Evolutionary conservation across 2,113 vertebrate genomes (phyloP), one percentile per base, ranked within the genome.

Genomic region (Agapornis roseicollis): DNA sequence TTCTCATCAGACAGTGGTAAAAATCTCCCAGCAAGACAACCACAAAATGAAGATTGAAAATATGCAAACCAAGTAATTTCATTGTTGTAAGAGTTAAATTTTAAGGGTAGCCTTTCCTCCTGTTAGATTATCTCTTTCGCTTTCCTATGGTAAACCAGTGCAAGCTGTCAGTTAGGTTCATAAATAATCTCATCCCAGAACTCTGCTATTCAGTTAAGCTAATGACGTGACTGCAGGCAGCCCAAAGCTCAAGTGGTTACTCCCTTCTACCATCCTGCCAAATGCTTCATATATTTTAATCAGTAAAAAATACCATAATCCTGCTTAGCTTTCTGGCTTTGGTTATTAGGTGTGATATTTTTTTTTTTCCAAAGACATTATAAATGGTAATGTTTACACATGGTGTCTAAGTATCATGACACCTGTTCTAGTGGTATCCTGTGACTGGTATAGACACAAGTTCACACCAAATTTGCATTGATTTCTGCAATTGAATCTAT

Each of bases 151-250:
- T 86, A 89, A 93, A 72, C 28, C 60, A 65, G 63, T 47, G 31
- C 46, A 94, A 47, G 50, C 61, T 86, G 47, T 74, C 89, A 96
- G 85, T 94, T 93, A 82, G 58, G 68, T 87, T 90, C 58, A 71
- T 58, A 80, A 93, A 88, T 85, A 89, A 91, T 56, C 80, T 78
- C 63, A 77, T 85, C 46, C 74, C 84, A 87, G 73, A 92, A 95
- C 37, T 88, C 46, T 93, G 86, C 58, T 86, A 23, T 70, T 73
- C 84, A 88, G 69, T 90, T 89, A 85, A 91, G 72, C 39, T 95
- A 90, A 94, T 90, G 88, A 94, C 72, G 73, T 91, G 78, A 95
- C 81, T 93, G 72, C 49, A 96, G 74, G 50, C 70, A 88, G 73
- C 55, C 42, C 39, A 93, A 31, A 83, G 37, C 90, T 91, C 93